phyloP scores from a whole-genome alignment of 2,113 vertebrate species.

The Serilophus lunatus region DNA sequence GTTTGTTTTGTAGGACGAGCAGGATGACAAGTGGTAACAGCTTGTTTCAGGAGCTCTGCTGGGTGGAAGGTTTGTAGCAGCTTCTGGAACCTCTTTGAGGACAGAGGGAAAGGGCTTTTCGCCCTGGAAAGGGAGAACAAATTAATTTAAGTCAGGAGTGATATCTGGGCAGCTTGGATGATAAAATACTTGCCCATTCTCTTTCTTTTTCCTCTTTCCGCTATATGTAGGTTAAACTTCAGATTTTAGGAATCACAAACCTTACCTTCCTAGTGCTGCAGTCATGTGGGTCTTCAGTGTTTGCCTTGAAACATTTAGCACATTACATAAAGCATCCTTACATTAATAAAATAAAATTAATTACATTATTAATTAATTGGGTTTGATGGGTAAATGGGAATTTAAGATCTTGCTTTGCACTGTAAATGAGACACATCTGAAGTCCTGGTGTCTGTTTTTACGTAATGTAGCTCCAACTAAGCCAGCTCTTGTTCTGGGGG shows the following conservation, averaged over 20 bases:
- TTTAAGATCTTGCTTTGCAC: neutral
- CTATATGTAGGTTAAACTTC: neutral
- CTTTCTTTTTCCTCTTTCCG: neutral
- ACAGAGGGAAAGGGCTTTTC: neutral
- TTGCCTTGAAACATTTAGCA: neutral
- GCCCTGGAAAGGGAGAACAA: neutral
- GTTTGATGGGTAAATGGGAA: neutral
- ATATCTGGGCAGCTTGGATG: neutral
- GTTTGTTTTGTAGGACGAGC: neutral
- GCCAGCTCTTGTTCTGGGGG: neutral
- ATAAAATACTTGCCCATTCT: neutral
- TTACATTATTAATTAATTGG: neutral
- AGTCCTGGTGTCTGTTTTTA: accelerated
- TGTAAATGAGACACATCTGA: neutral
- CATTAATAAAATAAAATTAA: neutral
- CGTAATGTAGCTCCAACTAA: neutral
- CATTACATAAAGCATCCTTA: neutral
- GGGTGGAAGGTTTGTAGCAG: neutral
- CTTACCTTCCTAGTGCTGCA: neutral
- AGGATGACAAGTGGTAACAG: neutral
- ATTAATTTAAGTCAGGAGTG: neutral
- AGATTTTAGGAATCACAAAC: neutral
- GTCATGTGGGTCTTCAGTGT: neutral
- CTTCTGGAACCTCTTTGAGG: neutral
- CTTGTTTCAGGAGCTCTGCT: neutral